These are phyloP conservation scores for Trinorchestia longiramus DNA, from an alignment of 1,140 invertebrate species.

Conservation along the genomic window DNA sequence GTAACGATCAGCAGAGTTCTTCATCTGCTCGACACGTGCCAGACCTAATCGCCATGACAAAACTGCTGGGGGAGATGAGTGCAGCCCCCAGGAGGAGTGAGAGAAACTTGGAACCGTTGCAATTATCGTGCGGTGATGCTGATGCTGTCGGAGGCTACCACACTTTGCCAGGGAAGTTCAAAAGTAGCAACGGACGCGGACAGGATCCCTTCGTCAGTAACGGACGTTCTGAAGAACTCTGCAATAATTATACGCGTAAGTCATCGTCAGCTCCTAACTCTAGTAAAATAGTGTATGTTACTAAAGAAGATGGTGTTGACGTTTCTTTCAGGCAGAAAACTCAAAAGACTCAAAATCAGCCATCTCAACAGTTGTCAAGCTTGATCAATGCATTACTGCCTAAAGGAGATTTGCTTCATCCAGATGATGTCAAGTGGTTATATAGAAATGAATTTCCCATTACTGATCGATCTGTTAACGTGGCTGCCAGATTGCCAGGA, in stretches of 20 bases:
- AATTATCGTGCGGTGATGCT: neutral
- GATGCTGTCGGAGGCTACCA: constrained; percentile 3
- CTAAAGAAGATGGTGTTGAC: neutral
- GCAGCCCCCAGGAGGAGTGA: neutral
- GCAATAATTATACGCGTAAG: neutral
- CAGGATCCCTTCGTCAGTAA: neutral
- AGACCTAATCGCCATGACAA: constrained; percentile 25
- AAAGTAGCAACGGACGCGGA: neutral
- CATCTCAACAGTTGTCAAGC: constrained; percentile 6
- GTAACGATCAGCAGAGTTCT: neutral
- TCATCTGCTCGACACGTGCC: neutral
- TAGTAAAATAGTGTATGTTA: neutral
- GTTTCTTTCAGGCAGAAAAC: constrained; percentile 11
- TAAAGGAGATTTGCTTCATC: constrained; percentile 15
- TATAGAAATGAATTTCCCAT: neutral
- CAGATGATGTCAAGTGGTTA: constrained; percentile 44
- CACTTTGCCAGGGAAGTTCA: constrained; percentile 22
- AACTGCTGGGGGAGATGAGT: constrained; percentile 15
- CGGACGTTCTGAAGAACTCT: neutral
- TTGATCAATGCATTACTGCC: constrained; percentile 33
- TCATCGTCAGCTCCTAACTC: constrained; percentile 29
- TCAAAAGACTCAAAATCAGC: neutral
- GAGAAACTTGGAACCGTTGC: neutral
- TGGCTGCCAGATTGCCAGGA: neutral
- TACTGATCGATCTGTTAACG: neutral